Percentiles rank a stretch among this genome's conserved stretches.
phyloP scores from a whole-genome alignment of 2,797 vertebrate species.

The Melanitta fusca region DNA sequence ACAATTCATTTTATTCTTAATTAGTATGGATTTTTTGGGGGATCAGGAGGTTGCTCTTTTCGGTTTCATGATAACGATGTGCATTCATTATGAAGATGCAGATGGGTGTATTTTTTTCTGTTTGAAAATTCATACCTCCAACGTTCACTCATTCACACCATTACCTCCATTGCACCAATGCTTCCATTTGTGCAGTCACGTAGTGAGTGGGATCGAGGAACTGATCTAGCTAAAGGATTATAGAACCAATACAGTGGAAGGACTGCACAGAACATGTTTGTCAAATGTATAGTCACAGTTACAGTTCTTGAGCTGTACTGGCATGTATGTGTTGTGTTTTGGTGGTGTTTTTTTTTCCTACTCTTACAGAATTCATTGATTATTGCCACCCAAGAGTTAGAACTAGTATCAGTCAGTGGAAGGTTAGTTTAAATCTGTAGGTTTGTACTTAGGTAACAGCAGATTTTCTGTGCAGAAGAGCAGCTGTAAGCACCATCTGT shows the following conservation, averaged over 20 bases:
- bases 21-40: not conserved
- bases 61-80: not conserved
- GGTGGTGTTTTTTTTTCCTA: not conserved
- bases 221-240: not conserved
- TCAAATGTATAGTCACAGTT: not conserved
- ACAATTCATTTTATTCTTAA: not conserved
- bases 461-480: not conserved
- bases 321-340: not conserved
- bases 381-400: not conserved
- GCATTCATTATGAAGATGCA: not conserved
- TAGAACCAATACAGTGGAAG: not conserved
- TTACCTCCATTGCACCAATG: not conserved
- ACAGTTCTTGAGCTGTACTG: not conserved
- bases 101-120: not conserved
- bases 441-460: not conserved
- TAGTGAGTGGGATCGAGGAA: fast-evolving
- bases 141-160: not conserved
- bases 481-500: not conserved
- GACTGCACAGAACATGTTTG: fast-evolving
- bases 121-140: not conserved
- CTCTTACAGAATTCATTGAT: not conserved
- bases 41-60: not conserved
- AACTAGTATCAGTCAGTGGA: not conserved
- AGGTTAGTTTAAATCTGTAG: not conserved
- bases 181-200: not conserved